These are phyloP conservation scores for Crocodylus rhombifer DNA, from an alignment of 2,797 vertebrate species.

Conservation along the genomic window DNA sequence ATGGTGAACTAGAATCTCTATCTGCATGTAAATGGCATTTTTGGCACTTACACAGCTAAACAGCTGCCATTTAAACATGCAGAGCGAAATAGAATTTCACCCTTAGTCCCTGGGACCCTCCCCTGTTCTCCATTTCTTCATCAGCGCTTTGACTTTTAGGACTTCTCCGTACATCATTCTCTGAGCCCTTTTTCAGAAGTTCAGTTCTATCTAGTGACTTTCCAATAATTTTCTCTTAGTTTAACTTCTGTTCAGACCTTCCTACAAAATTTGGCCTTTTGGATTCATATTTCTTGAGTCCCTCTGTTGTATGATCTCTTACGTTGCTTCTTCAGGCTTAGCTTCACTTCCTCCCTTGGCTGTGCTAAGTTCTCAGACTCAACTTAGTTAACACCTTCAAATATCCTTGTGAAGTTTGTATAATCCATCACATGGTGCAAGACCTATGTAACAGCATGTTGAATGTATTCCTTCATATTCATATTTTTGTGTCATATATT, in stretches of 20 bases:
- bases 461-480: background rate
- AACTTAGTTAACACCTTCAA: background rate
- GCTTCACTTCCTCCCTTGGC: background rate
- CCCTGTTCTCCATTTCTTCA: background rate
- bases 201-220: background rate
- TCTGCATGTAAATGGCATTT: too few relatives aligned
- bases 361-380: background rate
- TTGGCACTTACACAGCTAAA: too few relatives aligned
- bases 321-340: too few relatives aligned
- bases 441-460: background rate
- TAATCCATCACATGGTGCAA: fast-evolving
- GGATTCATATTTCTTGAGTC: too few relatives aligned
- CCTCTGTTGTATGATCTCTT: too few relatives aligned
- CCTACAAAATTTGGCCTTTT: too few relatives aligned
- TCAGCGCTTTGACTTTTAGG: background rate
- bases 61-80: too few relatives aligned
- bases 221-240: background rate
- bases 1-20: too few relatives aligned
- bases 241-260: too few relatives aligned
- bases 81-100: too few relatives aligned
- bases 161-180: background rate
- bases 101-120: too few relatives aligned
- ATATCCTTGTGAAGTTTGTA: fast-evolving
- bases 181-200: background rate
- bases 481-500: background rate